A percentile compares a stretch with the other conserved stretches of the same genome.
phyloP scores from a whole-genome alignment of 92 coral and sea anemone genomes.

The Heteractis magnifica region DNA sequence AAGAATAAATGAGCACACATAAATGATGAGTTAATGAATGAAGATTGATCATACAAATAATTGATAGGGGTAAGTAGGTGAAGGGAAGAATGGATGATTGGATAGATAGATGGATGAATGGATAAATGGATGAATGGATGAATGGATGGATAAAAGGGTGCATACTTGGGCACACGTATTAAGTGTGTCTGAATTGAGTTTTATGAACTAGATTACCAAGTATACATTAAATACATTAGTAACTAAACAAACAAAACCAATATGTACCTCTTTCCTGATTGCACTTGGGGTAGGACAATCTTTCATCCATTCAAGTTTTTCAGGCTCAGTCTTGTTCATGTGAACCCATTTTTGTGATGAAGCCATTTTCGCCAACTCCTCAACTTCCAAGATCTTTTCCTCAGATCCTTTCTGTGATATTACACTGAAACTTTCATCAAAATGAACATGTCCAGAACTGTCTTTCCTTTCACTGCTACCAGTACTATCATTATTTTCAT shows the following conservation, averaged over 20 bases:
- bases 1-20: too few species aligned
- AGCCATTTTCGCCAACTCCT: conserved; percentile 37
- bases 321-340: conserved; percentile 82
- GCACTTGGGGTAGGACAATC: conserved; percentile 82
- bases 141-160: neutral
- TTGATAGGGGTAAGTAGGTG: neutral
- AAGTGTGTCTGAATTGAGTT: too few species aligned
- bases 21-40: neutral
- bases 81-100: neutral
- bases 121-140: neutral
- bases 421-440: conserved; percentile 24
- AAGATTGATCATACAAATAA: too few species aligned
- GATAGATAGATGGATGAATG: neutral
- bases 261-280: conserved; percentile 63
- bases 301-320: conserved; percentile 96
- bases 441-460: conserved; percentile 37
- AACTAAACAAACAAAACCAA: neutral
- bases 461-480: neutral
- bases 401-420: conserved; percentile 1
- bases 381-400: conserved; percentile 25
- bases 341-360: conserved; percentile 76
- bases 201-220: too few species aligned
- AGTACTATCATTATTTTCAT: neutral
- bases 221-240: too few species aligned
- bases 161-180: neutral